Percentiles rank a stretch among this genome's conserved stretches.
phyloP scores from a whole-genome alignment of 2,888 invertebrate genomes.

The Chrysotoxum bicinctum region DNA sequence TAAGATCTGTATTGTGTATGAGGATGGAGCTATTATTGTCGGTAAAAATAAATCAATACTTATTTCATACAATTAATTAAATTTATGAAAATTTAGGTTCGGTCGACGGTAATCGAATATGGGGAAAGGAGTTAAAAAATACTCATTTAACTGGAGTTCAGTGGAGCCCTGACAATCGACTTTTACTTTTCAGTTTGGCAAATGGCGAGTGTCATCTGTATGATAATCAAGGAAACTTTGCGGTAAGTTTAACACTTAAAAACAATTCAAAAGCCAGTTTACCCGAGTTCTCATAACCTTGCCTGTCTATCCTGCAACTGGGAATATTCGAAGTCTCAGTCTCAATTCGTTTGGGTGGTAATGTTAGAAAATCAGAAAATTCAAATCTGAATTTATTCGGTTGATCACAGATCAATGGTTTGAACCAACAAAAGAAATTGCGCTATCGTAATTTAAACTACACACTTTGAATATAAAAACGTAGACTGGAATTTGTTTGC shows the following conservation, averaged over 20 bases:
- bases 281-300: no score
- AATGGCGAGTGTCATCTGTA: conserved; percentile 97
- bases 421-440: no score
- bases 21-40: conserved; percentile 89
- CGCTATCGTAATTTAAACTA: no score
- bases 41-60: conserved; percentile 63
- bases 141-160: conserved; percentile 92
- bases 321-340: no score
- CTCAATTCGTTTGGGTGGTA: no score
- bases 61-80: neutral
- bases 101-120: conserved; percentile 98
- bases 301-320: no score
- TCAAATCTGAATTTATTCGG: no score
- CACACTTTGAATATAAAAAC: no score
- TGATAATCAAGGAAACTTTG: conserved; percentile 94
- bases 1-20: conserved; percentile 99
- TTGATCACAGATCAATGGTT: no score
- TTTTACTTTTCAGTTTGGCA: conserved; percentile 93
- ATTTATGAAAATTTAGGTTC: conserved; percentile 86
- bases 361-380: no score
- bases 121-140: conserved; percentile 98
- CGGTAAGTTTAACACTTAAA: conserved; percentile 81
- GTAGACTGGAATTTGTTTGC: no score
- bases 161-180: conserved; percentile 97
- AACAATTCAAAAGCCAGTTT: neutral